Evolutionary conservation across 2,888 invertebrate genomes (phyloP).

Genomic region (Chymomyza amoena): DNA sequence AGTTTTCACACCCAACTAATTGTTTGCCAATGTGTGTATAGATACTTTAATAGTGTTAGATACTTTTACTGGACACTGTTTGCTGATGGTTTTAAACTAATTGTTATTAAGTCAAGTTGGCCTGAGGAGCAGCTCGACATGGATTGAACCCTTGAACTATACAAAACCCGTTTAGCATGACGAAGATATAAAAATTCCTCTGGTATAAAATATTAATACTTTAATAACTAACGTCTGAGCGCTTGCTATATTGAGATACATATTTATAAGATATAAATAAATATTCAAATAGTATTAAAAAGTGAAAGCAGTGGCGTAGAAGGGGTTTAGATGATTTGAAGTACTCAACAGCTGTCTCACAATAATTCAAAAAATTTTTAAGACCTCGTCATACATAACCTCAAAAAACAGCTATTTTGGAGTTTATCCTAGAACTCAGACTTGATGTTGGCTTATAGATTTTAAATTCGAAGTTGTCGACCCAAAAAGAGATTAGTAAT

Average conservation of each 20-base stretch:
- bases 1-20: background rate
- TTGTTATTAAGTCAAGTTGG: background rate
- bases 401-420: too few species aligned
- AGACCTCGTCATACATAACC: too few species aligned
- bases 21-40: background rate
- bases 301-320: too few species aligned
- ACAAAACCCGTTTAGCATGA: background rate
- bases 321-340: too few species aligned
- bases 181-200: background rate
- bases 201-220: background rate
- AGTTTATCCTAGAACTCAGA: too few species aligned
- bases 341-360: too few species aligned
- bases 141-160: background rate
- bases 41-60: too few species aligned
- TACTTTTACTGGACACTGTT: background rate
- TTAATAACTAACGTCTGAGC: background rate
- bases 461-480: too few species aligned
- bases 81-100: background rate
- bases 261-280: background rate
- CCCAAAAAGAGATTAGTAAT: too few species aligned
- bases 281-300: background rate
- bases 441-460: too few species aligned
- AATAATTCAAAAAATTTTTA: too few species aligned
- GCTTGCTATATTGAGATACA: background rate
- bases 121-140: too few species aligned